Conservation (phyloP, 2,888 invertebrate species). For the Drosophila testacea region DNA sequence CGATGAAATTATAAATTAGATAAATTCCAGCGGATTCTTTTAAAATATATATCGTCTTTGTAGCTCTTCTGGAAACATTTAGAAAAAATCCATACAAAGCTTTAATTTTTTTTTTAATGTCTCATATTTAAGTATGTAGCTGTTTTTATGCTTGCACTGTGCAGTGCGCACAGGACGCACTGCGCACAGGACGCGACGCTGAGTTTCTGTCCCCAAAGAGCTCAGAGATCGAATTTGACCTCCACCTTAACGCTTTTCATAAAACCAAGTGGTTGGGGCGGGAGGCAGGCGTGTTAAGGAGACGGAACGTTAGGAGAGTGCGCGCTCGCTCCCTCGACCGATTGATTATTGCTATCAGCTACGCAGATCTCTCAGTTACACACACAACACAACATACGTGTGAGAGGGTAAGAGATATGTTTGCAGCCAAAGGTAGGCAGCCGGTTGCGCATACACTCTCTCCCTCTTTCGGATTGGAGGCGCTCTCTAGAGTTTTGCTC, state of each 20-base stretch:
- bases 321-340: slow-evolving; percentile 17
- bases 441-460: slow-evolving; percentile 20
- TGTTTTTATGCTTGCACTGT: too few relatives aligned
- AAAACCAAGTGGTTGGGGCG: background rate
- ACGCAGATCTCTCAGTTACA: slow-evolving; percentile 29
- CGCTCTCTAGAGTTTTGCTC: background rate
- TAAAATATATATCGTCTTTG: too few relatives aligned
- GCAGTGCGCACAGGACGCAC: too few relatives aligned
- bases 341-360: slow-evolving; percentile 43
- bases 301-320: slow-evolving; percentile 16
- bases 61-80: too few relatives aligned
- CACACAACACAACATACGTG: background rate
- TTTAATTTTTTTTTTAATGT: too few relatives aligned
- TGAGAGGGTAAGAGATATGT: slow-evolving; percentile 32
- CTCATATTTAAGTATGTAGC: too few relatives aligned
- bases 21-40: too few relatives aligned
- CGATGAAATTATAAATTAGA: too few relatives aligned
- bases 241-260: slow-evolving; percentile 14
- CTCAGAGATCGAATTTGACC: slow-evolving; percentile 10
- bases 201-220: too few relatives aligned
- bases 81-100: too few relatives aligned
- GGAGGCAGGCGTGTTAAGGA: background rate
- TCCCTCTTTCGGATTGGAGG: background rate
- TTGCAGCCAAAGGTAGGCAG: slow-evolving; percentile 42
- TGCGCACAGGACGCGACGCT: too few relatives aligned